phyloP scores from a whole-genome alignment of 2,888 invertebrate genomes.

The Sipha maydis region DNA sequence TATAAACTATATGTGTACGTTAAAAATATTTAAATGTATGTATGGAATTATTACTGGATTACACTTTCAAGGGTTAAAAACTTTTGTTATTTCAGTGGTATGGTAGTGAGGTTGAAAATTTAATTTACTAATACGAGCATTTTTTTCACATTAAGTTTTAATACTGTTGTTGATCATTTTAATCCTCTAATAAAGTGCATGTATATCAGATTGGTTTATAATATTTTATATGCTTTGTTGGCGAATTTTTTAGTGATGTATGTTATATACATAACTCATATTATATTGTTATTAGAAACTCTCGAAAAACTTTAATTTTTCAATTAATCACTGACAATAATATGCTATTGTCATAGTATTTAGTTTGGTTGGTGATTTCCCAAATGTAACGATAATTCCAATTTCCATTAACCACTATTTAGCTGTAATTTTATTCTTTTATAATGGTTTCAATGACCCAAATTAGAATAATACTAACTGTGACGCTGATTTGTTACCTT shows the following conservation, averaged over 20 bases:
- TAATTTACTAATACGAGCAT: conserved; percentile 15
- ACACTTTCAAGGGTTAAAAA: conserved; percentile 36
- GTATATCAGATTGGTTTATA: background rate
- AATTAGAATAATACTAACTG: background rate
- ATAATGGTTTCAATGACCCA: no score
- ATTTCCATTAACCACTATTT: no score
- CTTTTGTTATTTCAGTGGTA: background rate
- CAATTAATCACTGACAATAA: background rate
- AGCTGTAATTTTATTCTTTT: no score
- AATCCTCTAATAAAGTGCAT: background rate
- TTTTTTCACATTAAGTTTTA: conserved; percentile 28
- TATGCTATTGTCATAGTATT: no score
- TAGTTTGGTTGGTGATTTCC: no score
- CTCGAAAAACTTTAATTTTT: background rate
- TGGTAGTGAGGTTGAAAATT: conserved; percentile 8
- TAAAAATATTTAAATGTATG: conserved; percentile 47
- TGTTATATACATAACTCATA: no score
- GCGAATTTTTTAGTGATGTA: background rate
- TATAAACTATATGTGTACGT: background rate
- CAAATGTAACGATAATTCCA: no score
- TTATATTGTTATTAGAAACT: no score
- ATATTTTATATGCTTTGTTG: background rate
- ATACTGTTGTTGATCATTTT: conserved; percentile 13
- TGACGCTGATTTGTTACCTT: background rate
- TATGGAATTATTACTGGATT: conserved; percentile 51